Conservation (phyloP, 2,888 invertebrate species). For the Liodrosophila aerea region DNA sequence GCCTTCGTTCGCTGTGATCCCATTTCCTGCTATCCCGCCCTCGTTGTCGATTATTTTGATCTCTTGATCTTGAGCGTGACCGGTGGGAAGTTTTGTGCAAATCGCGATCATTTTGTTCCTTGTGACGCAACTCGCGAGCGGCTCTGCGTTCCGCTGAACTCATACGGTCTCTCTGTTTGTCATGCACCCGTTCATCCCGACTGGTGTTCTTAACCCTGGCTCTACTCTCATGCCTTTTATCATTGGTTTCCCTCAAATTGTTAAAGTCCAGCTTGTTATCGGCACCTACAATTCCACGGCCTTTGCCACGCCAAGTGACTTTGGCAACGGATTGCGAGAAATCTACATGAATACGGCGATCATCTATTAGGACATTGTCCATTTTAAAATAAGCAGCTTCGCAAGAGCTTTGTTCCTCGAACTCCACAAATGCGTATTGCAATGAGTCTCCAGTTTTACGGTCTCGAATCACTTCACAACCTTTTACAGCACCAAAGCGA, state of each 20-base stretch:
- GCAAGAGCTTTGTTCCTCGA: conserved; percentile 94
- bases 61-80: conserved; percentile 33
- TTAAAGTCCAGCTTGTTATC: conserved; percentile 76
- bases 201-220: neutral
- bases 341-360: conserved; percentile 98
- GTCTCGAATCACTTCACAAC: conserved; percentile 98
- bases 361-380: conserved; percentile 99
- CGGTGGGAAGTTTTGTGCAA: conserved; percentile 9
- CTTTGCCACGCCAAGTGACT: conserved; percentile 94
- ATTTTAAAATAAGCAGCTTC: conserved; percentile 99
- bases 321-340: conserved; percentile 99
- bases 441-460: conserved; percentile 95
- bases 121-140: conserved; percentile 70
- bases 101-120: conserved; percentile 48
- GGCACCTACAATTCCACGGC: conserved; percentile 86
- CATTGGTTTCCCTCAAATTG: conserved; percentile 54
- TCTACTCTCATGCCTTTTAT: conserved; percentile 9
- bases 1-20: conserved; percentile 3
- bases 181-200: neutral
- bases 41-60: conserved; percentile 1
- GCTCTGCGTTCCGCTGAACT: conserved; percentile 57
- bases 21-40: neutral
- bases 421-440: conserved; percentile 99
- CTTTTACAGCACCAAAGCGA: conserved; percentile 95
- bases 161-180: conserved; percentile 26